Conservation (phyloP, 2,888 invertebrate species). For the Synanthedon formicaeformis region DNA sequence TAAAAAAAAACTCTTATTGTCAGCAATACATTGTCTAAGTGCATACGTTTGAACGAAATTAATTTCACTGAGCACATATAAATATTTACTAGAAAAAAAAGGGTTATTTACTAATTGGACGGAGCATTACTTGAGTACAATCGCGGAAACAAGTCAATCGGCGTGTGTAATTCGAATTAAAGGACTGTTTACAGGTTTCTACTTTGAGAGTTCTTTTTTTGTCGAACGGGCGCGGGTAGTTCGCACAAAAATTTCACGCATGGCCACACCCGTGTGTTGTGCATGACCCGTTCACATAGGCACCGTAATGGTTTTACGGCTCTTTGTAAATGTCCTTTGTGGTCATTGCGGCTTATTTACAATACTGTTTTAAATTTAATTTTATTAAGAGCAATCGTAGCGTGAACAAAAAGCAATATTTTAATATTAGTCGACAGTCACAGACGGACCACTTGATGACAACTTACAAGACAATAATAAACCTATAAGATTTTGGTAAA, state of each 20-base stretch:
- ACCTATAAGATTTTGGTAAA: too few species aligned
- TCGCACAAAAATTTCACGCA: constrained; percentile 51
- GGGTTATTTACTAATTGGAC: constrained; percentile 59
- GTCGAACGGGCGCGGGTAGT: constrained; percentile 36
- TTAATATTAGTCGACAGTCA: too few species aligned
- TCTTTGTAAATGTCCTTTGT: constrained; percentile 1
- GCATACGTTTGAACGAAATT: constrained; percentile 36
- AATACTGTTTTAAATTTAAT: neutral
- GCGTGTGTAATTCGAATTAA: constrained; percentile 63
- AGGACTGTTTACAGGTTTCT: constrained; percentile 54
- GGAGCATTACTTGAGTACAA: constrained; percentile 43
- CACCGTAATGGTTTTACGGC: neutral
- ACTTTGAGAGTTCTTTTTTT: constrained; percentile 33
- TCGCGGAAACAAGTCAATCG: constrained; percentile 55
- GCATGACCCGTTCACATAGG: constrained; percentile 2
- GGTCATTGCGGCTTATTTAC: neutral
- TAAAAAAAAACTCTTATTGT: constrained; percentile 40
- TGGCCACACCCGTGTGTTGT: constrained; percentile 31
- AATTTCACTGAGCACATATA: constrained; percentile 40
- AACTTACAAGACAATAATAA: too few species aligned
- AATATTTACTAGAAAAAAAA: constrained; percentile 28
- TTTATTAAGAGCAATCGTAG: too few species aligned
- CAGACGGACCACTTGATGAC: too few species aligned
- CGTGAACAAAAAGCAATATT: too few species aligned
- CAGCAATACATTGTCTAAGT: constrained; percentile 41